Conservation (phyloP, 2,888 invertebrate genomes). For the Ormyrus labotus region DNA sequence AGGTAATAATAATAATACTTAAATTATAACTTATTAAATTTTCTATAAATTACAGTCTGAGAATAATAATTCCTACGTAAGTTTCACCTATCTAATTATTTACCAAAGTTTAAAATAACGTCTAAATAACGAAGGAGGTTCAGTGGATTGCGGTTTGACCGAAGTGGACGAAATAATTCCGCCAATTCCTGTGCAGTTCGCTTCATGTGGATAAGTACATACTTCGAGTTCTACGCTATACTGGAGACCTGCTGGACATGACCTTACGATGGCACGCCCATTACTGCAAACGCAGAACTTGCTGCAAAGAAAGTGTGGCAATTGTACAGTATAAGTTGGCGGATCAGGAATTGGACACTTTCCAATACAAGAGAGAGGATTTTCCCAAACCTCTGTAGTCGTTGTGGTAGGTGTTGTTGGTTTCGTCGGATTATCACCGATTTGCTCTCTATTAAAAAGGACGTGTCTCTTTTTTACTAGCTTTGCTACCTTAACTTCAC, state of each 20-base stretch:
- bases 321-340: conserved; percentile 12
- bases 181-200: conserved; percentile 55
- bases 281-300: conserved; percentile 61
- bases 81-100: no score
- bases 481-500: conserved; percentile 26
- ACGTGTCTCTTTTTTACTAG: no score
- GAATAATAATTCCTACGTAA: no score
- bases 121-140: no score
- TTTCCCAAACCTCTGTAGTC: conserved; percentile 6
- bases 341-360: conserved; percentile 36
- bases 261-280: conserved; percentile 50
- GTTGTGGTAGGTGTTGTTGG: neutral
- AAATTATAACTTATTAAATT: no score
- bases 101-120: no score
- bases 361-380: conserved; percentile 44
- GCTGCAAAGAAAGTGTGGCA: conserved; percentile 36
- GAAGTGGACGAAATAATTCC: conserved; percentile 14
- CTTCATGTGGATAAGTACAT: conserved; percentile 62
- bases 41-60: no score
- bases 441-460: neutral
- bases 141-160: no score
- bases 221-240: conserved; percentile 60
- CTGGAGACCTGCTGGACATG: conserved; percentile 52
- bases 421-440: neutral
- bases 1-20: no score